A percentile compares a stretch with the other conserved stretches of the same genome.
Conservation (phyloP, 2,888 invertebrate genomes). For the Metellina segmentata region DNA sequence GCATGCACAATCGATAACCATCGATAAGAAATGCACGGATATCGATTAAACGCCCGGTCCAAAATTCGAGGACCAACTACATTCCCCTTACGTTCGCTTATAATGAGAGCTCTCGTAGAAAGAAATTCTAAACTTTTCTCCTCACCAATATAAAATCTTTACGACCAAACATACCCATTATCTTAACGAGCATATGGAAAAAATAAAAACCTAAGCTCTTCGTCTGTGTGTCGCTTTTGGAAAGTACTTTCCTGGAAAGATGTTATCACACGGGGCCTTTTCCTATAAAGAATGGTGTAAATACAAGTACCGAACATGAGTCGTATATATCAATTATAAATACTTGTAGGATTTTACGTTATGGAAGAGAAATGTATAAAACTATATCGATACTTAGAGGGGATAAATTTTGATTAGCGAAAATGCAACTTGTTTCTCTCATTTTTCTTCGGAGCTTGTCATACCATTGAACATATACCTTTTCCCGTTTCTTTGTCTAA, state of each 20-base stretch:
- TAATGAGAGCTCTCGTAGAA: constrained; percentile 64
- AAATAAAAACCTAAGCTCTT: constrained; percentile 34
- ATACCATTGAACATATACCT: too few species aligned
- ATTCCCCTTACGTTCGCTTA: constrained; percentile 55
- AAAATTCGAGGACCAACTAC: constrained; percentile 52
- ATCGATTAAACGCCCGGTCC: constrained; percentile 58
- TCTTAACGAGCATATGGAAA: constrained; percentile 66
- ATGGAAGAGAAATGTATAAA: not conserved
- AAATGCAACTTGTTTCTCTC: constrained; percentile 1
- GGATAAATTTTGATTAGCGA: constrained; percentile 19
- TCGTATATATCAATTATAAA: constrained; percentile 54
- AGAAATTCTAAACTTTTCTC: constrained; percentile 56
- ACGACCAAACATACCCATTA: constrained; percentile 70
- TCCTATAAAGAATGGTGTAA: constrained; percentile 22
- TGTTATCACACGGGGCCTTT: constrained; percentile 33
- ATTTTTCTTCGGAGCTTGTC: not conserved
- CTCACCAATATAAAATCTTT: constrained; percentile 67
- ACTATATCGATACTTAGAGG: not conserved
- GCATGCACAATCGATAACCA: constrained; percentile 50
- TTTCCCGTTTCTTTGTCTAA: too few species aligned
- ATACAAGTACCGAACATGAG: not conserved
- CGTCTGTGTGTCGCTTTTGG: constrained; percentile 35
- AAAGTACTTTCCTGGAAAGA: constrained; percentile 29
- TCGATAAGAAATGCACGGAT: constrained; percentile 55
- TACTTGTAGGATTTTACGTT: constrained; percentile 17